Percentiles rank a stretch among this genome's conserved stretches.
These are phyloP conservation scores for Platyscapa corneri DNA, from an alignment of 1,140 invertebrate species.

Conservation along the genomic window DNA sequence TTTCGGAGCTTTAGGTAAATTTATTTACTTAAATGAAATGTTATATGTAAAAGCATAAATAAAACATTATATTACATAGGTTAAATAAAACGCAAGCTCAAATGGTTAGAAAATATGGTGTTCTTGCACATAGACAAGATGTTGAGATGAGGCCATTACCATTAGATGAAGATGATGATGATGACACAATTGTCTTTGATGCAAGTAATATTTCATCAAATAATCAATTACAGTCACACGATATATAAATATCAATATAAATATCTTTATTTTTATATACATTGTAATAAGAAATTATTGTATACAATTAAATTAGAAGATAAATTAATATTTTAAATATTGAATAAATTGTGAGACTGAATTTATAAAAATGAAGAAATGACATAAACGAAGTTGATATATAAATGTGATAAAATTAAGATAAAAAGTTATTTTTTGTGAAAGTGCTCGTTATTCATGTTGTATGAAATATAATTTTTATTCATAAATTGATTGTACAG, in stretches of 20 bases:
- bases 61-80: conserved; percentile 57
- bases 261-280: too few species aligned
- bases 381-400: background rate
- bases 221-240: conserved; percentile 38
- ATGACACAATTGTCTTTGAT: conserved; percentile 77
- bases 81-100: conserved; percentile 65
- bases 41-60: too few species aligned
- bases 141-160: conserved; percentile 77
- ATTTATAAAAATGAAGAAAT: conserved; percentile 36
- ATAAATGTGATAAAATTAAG: conserved; percentile 35
- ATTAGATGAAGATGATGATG: conserved; percentile 77
- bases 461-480: conserved; percentile 26
- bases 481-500: conserved; percentile 26
- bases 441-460: conserved; percentile 38
- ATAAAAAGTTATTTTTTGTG: conserved; percentile 14
- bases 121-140: conserved; percentile 75
- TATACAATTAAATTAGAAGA: background rate
- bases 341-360: conserved; percentile 39
- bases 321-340: conserved; percentile 35
- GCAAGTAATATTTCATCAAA: conserved; percentile 62
- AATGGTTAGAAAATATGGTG: conserved; percentile 76
- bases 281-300: conserved; percentile 1
- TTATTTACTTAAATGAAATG: conserved; percentile 39
- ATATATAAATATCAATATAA: conserved; percentile 36
- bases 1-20: conserved; percentile 74